Conservation (phyloP, 2,888 invertebrate species). For the Cephalotes varians region DNA sequence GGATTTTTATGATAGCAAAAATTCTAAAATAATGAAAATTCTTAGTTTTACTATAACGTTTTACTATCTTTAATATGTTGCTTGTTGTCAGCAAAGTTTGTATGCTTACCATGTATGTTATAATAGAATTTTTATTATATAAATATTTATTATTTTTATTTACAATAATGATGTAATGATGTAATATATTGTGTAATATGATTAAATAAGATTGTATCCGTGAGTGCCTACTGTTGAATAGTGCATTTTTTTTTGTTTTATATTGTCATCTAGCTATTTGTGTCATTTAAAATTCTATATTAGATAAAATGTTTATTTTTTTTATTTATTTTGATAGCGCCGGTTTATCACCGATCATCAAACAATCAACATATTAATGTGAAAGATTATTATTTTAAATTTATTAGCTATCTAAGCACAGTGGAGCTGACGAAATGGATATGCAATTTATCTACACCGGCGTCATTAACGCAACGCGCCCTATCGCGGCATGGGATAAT, state of each 20-base stretch:
- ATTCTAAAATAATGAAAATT: not conserved
- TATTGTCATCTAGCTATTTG: not conserved
- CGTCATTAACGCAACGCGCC: not conserved
- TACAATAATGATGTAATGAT: not conserved
- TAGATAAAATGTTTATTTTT: not conserved
- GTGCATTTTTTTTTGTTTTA: not conserved
- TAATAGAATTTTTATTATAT: not conserved
- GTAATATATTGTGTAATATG: not conserved
- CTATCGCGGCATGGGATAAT: slow-evolving; percentile 9
- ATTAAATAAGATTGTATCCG: not conserved
- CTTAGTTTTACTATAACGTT: not conserved
- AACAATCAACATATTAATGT: not conserved
- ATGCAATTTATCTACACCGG: not conserved
- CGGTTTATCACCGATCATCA: not conserved
- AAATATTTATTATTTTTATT: no score
- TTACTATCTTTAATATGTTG: not conserved
- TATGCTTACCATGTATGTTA: not conserved
- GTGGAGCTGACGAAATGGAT: not conserved
- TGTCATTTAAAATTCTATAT: not conserved
- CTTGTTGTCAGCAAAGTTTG: not conserved
- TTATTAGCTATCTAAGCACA: not conserved
- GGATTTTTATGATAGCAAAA: not conserved
- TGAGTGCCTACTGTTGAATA: not conserved
- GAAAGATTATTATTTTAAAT: not conserved
- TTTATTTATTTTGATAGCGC: not conserved